Evolutionary conservation across 2,888 invertebrate species (phyloP).

Genomic region (Periphyllus acericola): DNA sequence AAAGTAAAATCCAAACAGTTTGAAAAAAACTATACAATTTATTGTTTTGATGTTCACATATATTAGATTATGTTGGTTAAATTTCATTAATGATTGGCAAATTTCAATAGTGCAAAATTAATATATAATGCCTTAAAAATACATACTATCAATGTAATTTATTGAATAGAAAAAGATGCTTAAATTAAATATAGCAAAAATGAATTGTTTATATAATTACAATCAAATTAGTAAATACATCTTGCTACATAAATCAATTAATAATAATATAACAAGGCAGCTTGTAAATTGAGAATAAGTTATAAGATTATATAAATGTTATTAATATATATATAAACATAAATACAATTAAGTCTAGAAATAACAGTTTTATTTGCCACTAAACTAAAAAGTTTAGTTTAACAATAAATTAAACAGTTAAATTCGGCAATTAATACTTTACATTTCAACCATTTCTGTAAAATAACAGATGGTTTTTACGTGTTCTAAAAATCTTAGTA

Average conservation of each 20-base stretch:
- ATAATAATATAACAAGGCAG: not conserved
- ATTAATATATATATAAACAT: not conserved
- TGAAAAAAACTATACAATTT: too few species aligned
- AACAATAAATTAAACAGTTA: not conserved
- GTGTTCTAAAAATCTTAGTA: not conserved
- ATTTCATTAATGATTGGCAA: not conserved
- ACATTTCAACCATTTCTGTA: not conserved
- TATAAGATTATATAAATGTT: not conserved
- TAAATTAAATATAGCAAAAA: not conserved
- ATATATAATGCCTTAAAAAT: not conserved
- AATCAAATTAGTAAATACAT: not conserved
- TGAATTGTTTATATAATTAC: not conserved
- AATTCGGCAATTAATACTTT: not conserved
- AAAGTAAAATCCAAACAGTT: too few species aligned
- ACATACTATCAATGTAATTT: not conserved
- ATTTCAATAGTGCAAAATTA: not conserved
- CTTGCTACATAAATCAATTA: not conserved
- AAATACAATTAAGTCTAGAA: not conserved
- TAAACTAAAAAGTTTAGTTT: not conserved
- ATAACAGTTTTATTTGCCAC: not conserved
- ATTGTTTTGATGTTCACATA: too few species aligned
- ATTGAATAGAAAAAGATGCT: not conserved
- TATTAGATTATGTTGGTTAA: too few species aligned
- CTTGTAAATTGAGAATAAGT: not conserved
- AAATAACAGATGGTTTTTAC: not conserved